Base-by-base conservation (phyloP, 2,113 vertebrate genomes). In the Leucoraja erinaceus region DNA sequence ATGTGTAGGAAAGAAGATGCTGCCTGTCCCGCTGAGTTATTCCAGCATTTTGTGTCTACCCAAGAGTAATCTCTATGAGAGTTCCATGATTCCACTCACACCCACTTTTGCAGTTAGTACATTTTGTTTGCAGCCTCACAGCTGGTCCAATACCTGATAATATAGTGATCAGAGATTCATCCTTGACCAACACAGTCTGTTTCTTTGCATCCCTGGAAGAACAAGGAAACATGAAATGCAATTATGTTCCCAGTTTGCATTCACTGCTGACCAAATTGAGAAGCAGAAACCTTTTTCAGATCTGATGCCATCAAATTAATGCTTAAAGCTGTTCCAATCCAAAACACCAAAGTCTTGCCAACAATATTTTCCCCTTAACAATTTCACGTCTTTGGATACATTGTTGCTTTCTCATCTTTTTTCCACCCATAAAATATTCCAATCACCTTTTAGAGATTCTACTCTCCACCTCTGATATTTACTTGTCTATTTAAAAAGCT, bases 141-240 rank as follows among this genome's bases (percentile, higher is more conserved):
- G 70, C 47, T 72, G 20, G 66, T 18, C 5, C 22, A 91, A 38
- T 96, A 99, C 99, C 98, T 95, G 98, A 96, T 95, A 99, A 96
- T 94, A 99, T 97, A 84, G 96, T 97, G 94, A 96, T 96, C 92
- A 99, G 96, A 93, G 99, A 98, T 84, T 99, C 98, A 16, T 99
- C 98, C 95, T 98, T 98, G 94, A 99, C 97, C 95, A 99, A 95
- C 83, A 96, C 97, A 75, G 95, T 96, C 94, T 97, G 98, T 79
- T 97, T 98, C 93, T 98, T 97, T 93, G 98, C 97, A 93, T 99
- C 98, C 99, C 98, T 99, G 95, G 11, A 93, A 94, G 91, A 86
- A 18, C 88, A 83, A 86, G 12, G 33, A 74, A 91, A 91, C 59
- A 88, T 59, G 47, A 18, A 88, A 88, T 66, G 18, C 90, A 91